Evolutionary conservation across 2,797 vertebrate genomes (phyloP), one percentile per base, ranked within the genome.

Genomic region (Sebastes cheni): DNA sequence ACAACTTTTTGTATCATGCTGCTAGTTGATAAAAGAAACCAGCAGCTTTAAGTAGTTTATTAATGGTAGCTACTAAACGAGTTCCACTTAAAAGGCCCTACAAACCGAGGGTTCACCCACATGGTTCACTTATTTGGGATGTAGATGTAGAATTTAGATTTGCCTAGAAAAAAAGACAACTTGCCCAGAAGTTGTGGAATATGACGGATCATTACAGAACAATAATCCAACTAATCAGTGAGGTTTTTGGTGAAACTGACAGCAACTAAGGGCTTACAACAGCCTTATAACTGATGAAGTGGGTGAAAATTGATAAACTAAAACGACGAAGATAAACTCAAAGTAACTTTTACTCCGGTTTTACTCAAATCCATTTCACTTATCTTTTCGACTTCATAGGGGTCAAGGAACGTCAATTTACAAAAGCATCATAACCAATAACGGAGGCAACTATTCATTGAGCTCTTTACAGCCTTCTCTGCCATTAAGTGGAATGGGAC

Each of bases 31-130:
- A 1, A 16, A 27, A 12, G 16, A 58, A 50, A 55, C 8, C 39
- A 72, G 16, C 32, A 25, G 6, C 42, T 73, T 71, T 13, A 34
- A 64, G 27, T 9, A 5, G 8, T 8, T 30, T 61, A 25, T 52
- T 18, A 0, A 20, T 6, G 23, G 1, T 29, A 3, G 7, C 3
- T 32, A 16, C 6, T 23, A 32, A 32, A n/a, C 1, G 2, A 25
- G 4, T 32, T 67, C 42, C 4, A 9, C 8, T 30, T 18, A 2
- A 32, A 11, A 8, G 36, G 20, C 36, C 2, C 50, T 12, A 6
- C 36, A 60, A 32, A 36, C 6, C 4, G 18, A 23, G 5, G 4
- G 8, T 52, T 23, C n/a, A 52, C 4, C 13, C n/a, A 62, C 42
- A 52, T 32, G 5, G 27, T 29, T 29, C 12, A 39, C 2, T 29